Evolutionary conservation across 2,888 invertebrate species (phyloP).

Genomic region (Encarsia formosa): DNA sequence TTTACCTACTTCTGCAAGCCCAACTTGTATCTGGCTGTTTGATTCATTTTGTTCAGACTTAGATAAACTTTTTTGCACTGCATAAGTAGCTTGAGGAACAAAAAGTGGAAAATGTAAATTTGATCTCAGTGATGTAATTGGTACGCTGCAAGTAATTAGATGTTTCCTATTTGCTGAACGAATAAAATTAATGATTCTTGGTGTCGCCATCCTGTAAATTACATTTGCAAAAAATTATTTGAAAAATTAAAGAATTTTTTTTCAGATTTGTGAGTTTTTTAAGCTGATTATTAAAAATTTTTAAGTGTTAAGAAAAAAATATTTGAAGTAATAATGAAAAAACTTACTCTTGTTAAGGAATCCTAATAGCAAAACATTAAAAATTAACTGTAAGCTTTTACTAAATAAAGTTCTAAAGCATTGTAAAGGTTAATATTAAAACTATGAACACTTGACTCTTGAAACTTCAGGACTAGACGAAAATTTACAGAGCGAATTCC

Average conservation of each 20-base stretch:
- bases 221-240: no score
- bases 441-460: no score
- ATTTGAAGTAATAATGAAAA: conserved; percentile 48
- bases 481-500: no score
- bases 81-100: conserved; percentile 27
- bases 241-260: no score
- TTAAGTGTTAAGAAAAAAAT: not conserved
- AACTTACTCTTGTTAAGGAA: no score
- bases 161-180: conserved; percentile 28
- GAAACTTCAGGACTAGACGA: no score
- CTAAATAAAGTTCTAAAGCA: no score
- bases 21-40: conserved; percentile 36
- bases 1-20: conserved; percentile 46
- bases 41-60: conserved; percentile 31
- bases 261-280: no score
- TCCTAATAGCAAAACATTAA: no score
- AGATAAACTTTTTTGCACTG: conserved; percentile 34
- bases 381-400: no score
- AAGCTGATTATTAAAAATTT: no score
- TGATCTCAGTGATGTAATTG: conserved; percentile 21
- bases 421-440: no score
- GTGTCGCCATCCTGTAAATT: conserved; percentile 39
- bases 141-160: conserved; percentile 23
- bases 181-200: conserved; percentile 34
- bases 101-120: conserved; percentile 13